These are phyloP conservation scores for Lontra canadensis DNA, from an alignment of 2,113 vertebrate species.

Conservation along the genomic window DNA sequence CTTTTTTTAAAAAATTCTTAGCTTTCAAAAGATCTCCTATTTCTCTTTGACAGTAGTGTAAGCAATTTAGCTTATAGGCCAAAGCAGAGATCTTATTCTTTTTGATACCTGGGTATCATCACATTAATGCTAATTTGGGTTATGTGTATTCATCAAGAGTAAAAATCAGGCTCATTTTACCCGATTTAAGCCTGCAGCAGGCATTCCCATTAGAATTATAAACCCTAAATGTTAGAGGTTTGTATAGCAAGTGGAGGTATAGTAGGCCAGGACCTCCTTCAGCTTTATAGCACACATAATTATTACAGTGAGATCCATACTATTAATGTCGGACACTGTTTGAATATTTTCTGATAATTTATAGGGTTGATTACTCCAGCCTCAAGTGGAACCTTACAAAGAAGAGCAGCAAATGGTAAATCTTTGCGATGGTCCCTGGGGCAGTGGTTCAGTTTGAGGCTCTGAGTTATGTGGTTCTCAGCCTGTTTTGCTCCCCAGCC, in stretches of 20 bases:
- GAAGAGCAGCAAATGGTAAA: constrained; percentile 36
- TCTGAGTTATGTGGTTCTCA: constrained; percentile 61
- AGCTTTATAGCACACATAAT: constrained; percentile 18
- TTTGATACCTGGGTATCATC: neutral
- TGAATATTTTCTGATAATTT: constrained; percentile 45
- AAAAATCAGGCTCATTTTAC: constrained; percentile 34
- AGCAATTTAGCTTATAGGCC: constrained; percentile 19
- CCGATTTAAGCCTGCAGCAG: constrained; percentile 49
- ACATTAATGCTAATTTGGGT: constrained; percentile 43
- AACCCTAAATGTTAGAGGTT: constrained; percentile 33
- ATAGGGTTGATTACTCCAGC: constrained; percentile 51
- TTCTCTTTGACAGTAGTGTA: constrained; percentile 12
- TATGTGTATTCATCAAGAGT: constrained; percentile 26
- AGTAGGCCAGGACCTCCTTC: neutral
- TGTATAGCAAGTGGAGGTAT: neutral
- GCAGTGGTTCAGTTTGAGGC: constrained; percentile 50
- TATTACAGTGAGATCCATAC: constrained; percentile 17
- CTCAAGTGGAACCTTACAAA: constrained; percentile 33
- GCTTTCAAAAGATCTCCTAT: neutral
- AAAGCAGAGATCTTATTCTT: constrained; percentile 19
- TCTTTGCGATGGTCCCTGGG: constrained; percentile 48
- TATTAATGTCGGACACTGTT: constrained; percentile 24
- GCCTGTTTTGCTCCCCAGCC: constrained; percentile 3
- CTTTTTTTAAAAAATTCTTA: neutral
- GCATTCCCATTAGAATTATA: constrained; percentile 24